A percentile compares a stretch with the other conserved stretches of the same genome.
phyloP scores from a whole-genome alignment of 2,113 vertebrate species.

The Hemibagrus wyckioides region DNA sequence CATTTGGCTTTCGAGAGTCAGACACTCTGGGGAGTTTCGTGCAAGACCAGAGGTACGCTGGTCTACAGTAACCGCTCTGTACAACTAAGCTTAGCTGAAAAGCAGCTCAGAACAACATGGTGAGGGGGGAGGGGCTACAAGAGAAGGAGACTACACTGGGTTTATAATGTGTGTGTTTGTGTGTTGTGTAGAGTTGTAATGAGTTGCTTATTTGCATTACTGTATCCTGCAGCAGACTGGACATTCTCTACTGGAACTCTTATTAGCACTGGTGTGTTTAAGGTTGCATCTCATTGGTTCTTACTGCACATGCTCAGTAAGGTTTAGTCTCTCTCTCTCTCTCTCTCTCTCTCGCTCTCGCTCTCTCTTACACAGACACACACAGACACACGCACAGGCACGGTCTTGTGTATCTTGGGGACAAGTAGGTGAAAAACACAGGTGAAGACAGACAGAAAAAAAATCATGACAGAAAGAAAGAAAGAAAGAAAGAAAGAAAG shows the following conservation, averaged over 20 bases:
- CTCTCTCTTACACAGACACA: neutral
- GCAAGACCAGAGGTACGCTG: neutral
- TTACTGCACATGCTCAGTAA: too few species aligned
- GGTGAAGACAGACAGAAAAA: neutral
- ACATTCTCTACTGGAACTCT: too few species aligned
- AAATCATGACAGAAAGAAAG: neutral
- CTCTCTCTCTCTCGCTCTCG: too few species aligned
- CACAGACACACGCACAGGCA: neutral
- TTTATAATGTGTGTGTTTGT: neutral
- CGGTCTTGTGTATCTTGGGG: neutral
- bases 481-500: neutral
- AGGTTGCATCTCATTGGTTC: too few species aligned
- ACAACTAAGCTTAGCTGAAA: neutral
- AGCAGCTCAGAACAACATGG: neutral
- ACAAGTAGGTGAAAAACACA: neutral
- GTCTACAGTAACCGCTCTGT: neutral
- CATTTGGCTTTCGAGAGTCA: neutral
- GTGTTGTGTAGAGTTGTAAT: neutral
- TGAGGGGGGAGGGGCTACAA: neutral
- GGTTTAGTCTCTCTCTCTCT: too few species aligned
- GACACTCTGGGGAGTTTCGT: neutral
- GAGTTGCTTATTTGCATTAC: too few species aligned
- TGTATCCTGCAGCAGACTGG: too few species aligned
- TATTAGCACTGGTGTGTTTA: too few species aligned
- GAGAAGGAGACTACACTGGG: neutral